These are phyloP conservation scores for Aphelocoma californica DNA, from an alignment of 2,797 vertebrate genomes.

Conservation along the genomic window DNA sequence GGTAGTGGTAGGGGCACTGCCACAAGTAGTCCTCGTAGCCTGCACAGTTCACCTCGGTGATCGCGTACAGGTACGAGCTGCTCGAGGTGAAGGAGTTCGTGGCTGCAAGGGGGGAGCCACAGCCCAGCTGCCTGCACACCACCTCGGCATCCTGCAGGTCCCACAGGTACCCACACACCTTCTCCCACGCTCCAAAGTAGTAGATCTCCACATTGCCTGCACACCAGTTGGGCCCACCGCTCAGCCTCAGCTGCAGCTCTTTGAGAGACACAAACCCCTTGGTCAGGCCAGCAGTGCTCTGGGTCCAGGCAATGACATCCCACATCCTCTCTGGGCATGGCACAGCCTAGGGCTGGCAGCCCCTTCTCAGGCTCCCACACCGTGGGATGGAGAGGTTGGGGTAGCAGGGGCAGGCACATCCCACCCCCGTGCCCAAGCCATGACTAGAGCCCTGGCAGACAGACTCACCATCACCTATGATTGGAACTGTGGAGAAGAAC, in stretches of 20 bases:
- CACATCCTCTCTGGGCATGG: not conserved
- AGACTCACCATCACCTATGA: not conserved
- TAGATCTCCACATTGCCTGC: not conserved
- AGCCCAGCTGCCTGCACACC: slow-evolving; percentile 30
- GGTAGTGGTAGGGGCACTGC: rapidly evolving
- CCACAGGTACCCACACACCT: slow-evolving; percentile 25
- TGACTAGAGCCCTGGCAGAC: rapidly evolving
- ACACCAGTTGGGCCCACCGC: not conserved
- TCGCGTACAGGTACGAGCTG: rapidly evolving
- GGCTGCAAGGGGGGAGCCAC: not conserved
- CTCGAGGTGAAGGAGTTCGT: not conserved
- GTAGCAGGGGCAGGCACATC: rapidly evolving
- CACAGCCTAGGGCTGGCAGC: not conserved
- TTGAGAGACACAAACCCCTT: not conserved
- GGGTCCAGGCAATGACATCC: not conserved
- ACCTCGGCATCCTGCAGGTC: not conserved
- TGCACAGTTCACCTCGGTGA: rapidly evolving
- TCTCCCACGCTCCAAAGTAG: not conserved
- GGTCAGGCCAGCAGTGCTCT: not conserved
- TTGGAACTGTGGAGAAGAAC: rapidly evolving
- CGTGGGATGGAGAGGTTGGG: not conserved
- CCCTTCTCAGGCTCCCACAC: not conserved
- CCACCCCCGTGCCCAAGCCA: rapidly evolving
- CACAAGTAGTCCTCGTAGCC: not conserved
- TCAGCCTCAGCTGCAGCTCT: not conserved